Percentiles rank a stretch among this genome's conserved stretches.
Conservation (phyloP, 2,888 invertebrate genomes). For the Platerodrilus igneus region DNA sequence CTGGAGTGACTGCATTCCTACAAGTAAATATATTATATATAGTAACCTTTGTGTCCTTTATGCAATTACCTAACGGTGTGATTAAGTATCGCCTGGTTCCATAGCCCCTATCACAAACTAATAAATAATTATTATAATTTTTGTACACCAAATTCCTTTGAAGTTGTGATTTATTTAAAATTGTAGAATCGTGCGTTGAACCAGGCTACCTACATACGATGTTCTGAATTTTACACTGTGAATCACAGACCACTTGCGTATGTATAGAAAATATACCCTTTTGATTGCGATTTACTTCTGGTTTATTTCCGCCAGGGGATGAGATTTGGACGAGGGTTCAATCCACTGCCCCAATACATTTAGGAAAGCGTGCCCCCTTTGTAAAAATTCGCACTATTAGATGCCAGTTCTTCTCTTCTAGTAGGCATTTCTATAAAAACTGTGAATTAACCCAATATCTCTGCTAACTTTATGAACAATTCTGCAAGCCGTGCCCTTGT, state of each 20-base stretch:
- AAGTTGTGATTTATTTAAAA: too few species aligned
- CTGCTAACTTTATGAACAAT: conserved; percentile 5
- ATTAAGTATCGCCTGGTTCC: too few species aligned
- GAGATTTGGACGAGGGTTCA: conserved; percentile 11
- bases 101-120: too few species aligned
- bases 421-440: conserved; percentile 3
- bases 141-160: too few species aligned
- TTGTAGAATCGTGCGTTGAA: conserved; percentile 6
- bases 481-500: conserved; percentile 4
- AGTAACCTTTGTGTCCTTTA: too few species aligned
- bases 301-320: conserved; percentile 8
- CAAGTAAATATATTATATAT: too few species aligned
- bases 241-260: conserved; percentile 8
- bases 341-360: conserved; percentile 10
- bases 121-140: too few species aligned
- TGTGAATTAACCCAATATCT: conserved; percentile 2
- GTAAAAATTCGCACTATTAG: conserved; percentile 1
- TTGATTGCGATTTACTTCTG: conserved; percentile 3
- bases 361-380: conserved; percentile 7
- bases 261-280: conserved; percentile 4
- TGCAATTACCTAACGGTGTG: too few species aligned
- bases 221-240: conserved; percentile 5
- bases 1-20: too few species aligned
- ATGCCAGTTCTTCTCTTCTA: conserved; percentile 3
- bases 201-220: conserved; percentile 10